phyloP scores from a whole-genome alignment of 2,888 invertebrate genomes.

The Gerris lacustris region DNA sequence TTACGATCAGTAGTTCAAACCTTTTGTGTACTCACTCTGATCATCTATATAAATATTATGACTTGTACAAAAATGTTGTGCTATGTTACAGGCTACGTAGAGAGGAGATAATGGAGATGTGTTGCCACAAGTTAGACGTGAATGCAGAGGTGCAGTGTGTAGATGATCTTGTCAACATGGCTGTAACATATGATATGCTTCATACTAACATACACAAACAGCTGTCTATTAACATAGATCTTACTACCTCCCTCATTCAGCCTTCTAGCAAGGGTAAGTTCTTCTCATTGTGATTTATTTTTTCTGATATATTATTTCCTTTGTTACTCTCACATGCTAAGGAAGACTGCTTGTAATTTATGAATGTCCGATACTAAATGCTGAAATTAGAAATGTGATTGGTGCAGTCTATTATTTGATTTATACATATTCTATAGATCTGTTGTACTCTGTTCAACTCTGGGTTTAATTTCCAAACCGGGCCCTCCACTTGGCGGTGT shows the following conservation, averaged over 20 bases:
- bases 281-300: not conserved
- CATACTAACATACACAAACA: slow-evolving; percentile 52
- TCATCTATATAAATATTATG: not conserved
- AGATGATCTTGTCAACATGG: slow-evolving; percentile 50
- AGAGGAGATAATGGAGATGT: slow-evolving; percentile 16
- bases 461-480: too few relatives aligned
- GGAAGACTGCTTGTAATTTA: too few relatives aligned
- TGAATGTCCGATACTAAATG: too few relatives aligned
- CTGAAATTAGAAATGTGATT: too few relatives aligned
- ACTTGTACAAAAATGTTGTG: too few relatives aligned
- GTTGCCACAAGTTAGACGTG: slow-evolving; percentile 18
- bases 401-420: too few relatives aligned
- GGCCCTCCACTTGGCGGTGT: too few relatives aligned
- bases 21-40: too few relatives aligned
- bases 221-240: slow-evolving; percentile 43
- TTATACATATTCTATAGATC: too few relatives aligned
- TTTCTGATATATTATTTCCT: not conserved
- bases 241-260: slow-evolving; percentile 34
- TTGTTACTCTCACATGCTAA: too few relatives aligned
- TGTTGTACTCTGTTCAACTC: too few relatives aligned
- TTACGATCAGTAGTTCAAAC: too few relatives aligned
- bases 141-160: slow-evolving; percentile 38
- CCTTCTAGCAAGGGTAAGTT: slow-evolving; percentile 45
- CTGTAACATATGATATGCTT: slow-evolving; percentile 54
- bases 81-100: slow-evolving; percentile 11